Conservation (phyloP, 2,797 vertebrate genomes). For the Chrosomus eos region DNA sequence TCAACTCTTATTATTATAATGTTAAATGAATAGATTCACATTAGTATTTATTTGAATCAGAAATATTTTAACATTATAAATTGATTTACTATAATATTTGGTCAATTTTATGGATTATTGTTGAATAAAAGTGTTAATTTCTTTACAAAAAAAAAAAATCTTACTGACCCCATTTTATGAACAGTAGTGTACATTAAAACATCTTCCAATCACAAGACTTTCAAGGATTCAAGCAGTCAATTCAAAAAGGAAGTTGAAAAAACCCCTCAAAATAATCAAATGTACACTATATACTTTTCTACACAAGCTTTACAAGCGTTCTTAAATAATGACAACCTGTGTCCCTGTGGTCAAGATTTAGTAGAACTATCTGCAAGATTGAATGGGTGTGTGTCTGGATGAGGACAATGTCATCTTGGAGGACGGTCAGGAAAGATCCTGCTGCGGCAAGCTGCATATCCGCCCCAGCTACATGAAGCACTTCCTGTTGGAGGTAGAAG, state of each 20-base stretch:
- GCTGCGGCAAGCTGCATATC: constrained; percentile 93
- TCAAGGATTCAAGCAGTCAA: not conserved
- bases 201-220: constrained; percentile 1
- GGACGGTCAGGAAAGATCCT: constrained; percentile 87
- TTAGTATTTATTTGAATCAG: not conserved
- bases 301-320: not conserved
- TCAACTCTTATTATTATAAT: not conserved
- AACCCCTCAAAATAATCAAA: not conserved
- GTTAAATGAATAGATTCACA: not conserved
- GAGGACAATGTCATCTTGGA: constrained; percentile 91
- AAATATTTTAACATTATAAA: not conserved
- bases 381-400: constrained; percentile 91
- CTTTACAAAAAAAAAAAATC: not conserved
- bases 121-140: not conserved
- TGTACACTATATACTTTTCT: not conserved
- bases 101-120: not conserved
- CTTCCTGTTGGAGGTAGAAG: constrained; percentile 78
- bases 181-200: not conserved
- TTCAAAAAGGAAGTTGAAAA: not conserved
- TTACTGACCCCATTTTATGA: not conserved
- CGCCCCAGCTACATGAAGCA: constrained; percentile 84
- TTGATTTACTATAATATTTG: not conserved
- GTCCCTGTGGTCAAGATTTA: constrained; percentile 91
- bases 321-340: constrained; percentile 77
- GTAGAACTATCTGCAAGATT: constrained; percentile 91